Conservation (phyloP, 64 coral and sea anemone genomes). For the Montipora capricornis region DNA sequence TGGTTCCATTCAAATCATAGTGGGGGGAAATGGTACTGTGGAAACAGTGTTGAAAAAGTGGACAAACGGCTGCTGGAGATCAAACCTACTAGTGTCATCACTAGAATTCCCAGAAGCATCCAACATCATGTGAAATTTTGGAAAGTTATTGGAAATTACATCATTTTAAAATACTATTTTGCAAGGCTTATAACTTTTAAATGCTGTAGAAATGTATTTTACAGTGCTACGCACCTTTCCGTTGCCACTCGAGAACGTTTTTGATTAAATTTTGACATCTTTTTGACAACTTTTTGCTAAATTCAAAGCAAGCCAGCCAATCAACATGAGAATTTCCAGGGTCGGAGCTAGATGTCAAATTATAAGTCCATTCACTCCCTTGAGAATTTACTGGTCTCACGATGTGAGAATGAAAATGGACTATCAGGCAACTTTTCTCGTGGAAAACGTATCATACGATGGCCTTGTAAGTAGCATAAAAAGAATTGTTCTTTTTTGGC, state of each 20-base stretch:
- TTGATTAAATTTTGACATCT: not conserved
- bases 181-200: too few relatives aligned
- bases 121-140: slow-evolving; percentile 63
- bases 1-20: slow-evolving; percentile 67
- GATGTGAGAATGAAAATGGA: not conserved
- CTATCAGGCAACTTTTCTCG: too few relatives aligned
- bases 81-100: slow-evolving; percentile 44
- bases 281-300: not conserved
- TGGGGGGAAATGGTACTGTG: slow-evolving; percentile 63
- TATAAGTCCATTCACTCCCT: slow-evolving; percentile 3
- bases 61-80: slow-evolving; percentile 32
- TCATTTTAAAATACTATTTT: too few relatives aligned
- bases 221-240: not conserved
- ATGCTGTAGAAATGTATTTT: too few relatives aligned
- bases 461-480: not conserved
- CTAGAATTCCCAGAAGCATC: slow-evolving; percentile 68
- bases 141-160: slow-evolving; percentile 18
- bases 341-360: not conserved
- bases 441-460: not conserved
- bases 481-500: not conserved
- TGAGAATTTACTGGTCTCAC: not conserved
- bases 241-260: not conserved
- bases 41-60: slow-evolving; percentile 6
- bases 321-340: not conserved
- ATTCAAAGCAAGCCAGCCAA: not conserved